Conservation (phyloP, 2,797 vertebrate genomes). For the Poecilia picta region DNA sequence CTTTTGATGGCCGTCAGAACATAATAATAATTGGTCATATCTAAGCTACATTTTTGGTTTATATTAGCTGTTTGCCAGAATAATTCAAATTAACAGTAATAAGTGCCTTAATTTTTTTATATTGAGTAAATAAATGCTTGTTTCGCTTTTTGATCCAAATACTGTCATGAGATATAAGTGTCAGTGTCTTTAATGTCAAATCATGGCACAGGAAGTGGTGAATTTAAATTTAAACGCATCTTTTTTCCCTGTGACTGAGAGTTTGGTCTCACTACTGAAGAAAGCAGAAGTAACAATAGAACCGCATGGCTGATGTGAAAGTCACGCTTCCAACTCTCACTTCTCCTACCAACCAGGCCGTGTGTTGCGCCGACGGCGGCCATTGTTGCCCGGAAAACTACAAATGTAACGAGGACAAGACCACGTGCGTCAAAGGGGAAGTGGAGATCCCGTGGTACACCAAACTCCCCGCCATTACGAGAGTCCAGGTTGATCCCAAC, state of each 20-base stretch:
- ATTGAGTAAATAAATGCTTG: neutral
- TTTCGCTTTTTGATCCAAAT: neutral
- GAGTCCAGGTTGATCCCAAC: neutral
- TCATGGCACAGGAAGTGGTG: neutral
- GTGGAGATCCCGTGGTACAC: slow-evolving; percentile 77
- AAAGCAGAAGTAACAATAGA: slow-evolving; percentile 43
- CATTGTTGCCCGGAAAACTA: slow-evolving; percentile 74
- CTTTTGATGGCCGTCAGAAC: neutral
- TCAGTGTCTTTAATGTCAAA: neutral
- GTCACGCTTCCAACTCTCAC: slow-evolving; percentile 20
- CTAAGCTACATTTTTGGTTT: neutral
- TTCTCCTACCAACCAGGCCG: slow-evolving; percentile 66
- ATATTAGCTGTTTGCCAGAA: neutral
- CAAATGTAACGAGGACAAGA: slow-evolving; percentile 36
- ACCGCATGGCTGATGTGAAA: slow-evolving; percentile 26
- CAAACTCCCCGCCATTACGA: slow-evolving; percentile 58
- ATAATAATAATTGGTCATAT: neutral
- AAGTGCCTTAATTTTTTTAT: neutral
- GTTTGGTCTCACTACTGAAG: fast-evolving
- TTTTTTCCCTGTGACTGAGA: neutral
- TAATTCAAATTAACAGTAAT: neutral
- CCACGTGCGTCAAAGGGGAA: slow-evolving; percentile 57
- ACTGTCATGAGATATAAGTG: neutral
- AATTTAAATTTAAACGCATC: neutral
- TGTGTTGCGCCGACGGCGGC: slow-evolving; percentile 70